Base-by-base conservation (phyloP, 2,797 vertebrate species). In the Antennarius maculatus region DNA sequence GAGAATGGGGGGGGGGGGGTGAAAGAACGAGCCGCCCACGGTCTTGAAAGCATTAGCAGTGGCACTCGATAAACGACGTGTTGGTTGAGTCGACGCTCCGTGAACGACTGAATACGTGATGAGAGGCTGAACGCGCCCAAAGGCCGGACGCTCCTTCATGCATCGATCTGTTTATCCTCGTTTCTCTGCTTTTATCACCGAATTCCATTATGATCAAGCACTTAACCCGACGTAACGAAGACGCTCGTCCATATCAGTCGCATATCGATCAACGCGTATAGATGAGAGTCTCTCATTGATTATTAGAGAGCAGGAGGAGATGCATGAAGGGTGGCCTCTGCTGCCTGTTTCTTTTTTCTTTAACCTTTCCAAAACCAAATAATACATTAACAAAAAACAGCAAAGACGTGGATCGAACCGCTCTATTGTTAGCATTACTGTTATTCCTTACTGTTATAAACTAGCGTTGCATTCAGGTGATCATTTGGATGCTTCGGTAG, bases 151-250 rank as follows among this genome's bases (percentile, higher is more conserved):
- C 48, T 66, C 46, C 11, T 12, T 8, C 48, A 51, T 3, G 23
- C 47, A 75, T 81, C 1, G 60, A 69, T 62, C 51, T 69, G 66
- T 74, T 80, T 74, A 67, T 66, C 62, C 62, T 58, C 60, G 57
- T 63, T 69, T 67, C 62, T 60, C 74, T 50, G 5, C 27, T 52
- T 72, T 61, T 28, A 56, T 68, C 39, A 5, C n/a, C 53, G 46
- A 63, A 67, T 69, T 55, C 52, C 31, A 47, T 61, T 58, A 53
- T 43, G 47, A 61, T 43, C 34, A 9, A 18, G 48, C 11, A 2
- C 14, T 69, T 61, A 61, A 74, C 46, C 39, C 23, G 12, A 46
- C 3, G 23, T 7, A 31, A 5, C 49, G 4, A 0, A 56, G 34
- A 54, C 27, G 13, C 49, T 54, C 48, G 15, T 43, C 43, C 45